Conservation (phyloP, 2,888 invertebrate genomes). For the Ditylenchus weischeri region DNA sequence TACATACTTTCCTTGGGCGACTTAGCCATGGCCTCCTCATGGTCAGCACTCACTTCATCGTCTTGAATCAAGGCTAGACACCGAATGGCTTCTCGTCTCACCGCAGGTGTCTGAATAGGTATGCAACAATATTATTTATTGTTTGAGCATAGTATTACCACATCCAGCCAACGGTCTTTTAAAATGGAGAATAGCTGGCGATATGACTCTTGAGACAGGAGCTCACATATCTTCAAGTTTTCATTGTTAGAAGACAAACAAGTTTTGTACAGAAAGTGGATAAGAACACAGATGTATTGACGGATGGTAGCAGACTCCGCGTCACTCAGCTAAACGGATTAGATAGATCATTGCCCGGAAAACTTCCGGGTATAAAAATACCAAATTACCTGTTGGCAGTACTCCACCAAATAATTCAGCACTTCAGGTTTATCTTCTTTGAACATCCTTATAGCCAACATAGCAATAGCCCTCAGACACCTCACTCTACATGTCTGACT, state of each 20-base stretch:
- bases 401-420: conserved; percentile 11
- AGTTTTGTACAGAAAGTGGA: conserved; percentile 7
- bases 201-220: conserved; percentile 4
- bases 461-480: conserved; percentile 11
- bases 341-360: no score
- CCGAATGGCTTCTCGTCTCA: conserved; percentile 10
- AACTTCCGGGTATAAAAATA: no score
- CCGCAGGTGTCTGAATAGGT: conserved; percentile 2
- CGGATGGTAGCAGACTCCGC: conserved; percentile 7
- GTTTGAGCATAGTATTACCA: background rate
- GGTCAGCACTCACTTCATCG: conserved; percentile 10
- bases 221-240: background rate
- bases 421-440: background rate
- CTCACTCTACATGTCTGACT: conserved; percentile 10
- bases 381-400: background rate
- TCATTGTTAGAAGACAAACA: background rate
- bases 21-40: conserved; percentile 13
- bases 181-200: background rate
- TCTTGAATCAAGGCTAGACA: conserved; percentile 12
- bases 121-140: background rate
- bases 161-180: conserved; percentile 5
- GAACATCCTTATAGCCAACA: background rate
- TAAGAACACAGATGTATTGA: conserved; percentile 12
- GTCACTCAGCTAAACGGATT: conserved; percentile 3
- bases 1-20: conserved; percentile 10